Percentiles rank a stretch among this genome's conserved stretches.
Evolutionary conservation across 1,140 invertebrate species (phyloP).

Genomic region (Zaprionus ornatus): DNA sequence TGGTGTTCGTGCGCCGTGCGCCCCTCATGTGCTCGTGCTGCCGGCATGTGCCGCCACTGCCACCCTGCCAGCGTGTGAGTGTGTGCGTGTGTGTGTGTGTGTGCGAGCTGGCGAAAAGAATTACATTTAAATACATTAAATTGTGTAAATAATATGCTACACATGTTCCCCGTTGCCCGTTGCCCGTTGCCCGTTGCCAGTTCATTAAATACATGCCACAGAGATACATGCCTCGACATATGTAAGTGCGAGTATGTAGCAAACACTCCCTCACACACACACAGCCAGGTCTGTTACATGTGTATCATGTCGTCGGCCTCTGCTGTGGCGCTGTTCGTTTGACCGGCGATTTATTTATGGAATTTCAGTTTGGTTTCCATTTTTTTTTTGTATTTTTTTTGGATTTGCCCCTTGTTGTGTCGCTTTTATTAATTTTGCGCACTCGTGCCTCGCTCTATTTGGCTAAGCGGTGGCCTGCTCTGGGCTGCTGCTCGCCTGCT

Average conservation of each 20-base stretch:
- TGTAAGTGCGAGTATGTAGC: slow-evolving; percentile 46
- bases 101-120: slow-evolving; percentile 55
- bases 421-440: not conserved
- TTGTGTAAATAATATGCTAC: slow-evolving; percentile 83
- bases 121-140: slow-evolving; percentile 83
- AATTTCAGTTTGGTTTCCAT: slow-evolving; percentile 34
- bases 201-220: slow-evolving; percentile 82
- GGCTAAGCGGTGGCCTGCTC: slow-evolving; percentile 5
- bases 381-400: not conserved
- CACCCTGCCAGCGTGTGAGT: slow-evolving; percentile 17
- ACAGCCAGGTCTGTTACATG: slow-evolving; percentile 4
- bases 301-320: slow-evolving; percentile 19
- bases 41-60: slow-evolving; percentile 4
- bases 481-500: slow-evolving; percentile 69
- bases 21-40: slow-evolving; percentile 39
- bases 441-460: not conserved
- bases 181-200: slow-evolving; percentile 47
- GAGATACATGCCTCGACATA: slow-evolving; percentile 75
- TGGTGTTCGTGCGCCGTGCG: slow-evolving; percentile 61
- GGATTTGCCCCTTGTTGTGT: not conserved
- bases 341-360: slow-evolving; percentile 80
- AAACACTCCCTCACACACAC: slow-evolving; percentile 20
- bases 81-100: slow-evolving; percentile 16
- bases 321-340: slow-evolving; percentile 47
- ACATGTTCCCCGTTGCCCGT: slow-evolving; percentile 66